Evolutionary conservation across 1,140 invertebrate genomes (phyloP).

Genomic region (Drosophila tani): DNA sequence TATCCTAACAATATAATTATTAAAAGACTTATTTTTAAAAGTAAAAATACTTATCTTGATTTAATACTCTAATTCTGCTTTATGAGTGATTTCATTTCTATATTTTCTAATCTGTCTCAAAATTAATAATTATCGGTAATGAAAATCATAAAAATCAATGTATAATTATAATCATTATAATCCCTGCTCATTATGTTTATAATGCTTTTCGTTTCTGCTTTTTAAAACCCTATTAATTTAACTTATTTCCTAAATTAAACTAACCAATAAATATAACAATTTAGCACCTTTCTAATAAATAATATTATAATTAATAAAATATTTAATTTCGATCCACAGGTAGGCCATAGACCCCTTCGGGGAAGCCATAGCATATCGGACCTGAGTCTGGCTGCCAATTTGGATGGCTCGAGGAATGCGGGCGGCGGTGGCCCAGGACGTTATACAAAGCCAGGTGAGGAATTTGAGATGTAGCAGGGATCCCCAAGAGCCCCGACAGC

Average conservation of each 20-base stretch:
- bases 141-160: too few species aligned
- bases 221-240: not conserved
- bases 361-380: slow-evolving; percentile 93
- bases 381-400: slow-evolving; percentile 85
- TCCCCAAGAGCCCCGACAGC: not conserved
- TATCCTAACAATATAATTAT: too few species aligned
- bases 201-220: too few species aligned
- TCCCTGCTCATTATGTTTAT: not conserved
- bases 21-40: too few species aligned
- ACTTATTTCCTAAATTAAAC: not conserved
- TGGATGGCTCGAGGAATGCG: slow-evolving; percentile 84
- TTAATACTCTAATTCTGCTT: too few species aligned
- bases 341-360: slow-evolving; percentile 91
- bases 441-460: slow-evolving; percentile 80
- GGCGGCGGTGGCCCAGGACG: slow-evolving; percentile 61
- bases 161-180: too few species aligned
- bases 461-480: too few species aligned
- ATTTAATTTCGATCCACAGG: slow-evolving; percentile 85
- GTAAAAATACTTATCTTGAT: too few species aligned
- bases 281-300: not conserved
- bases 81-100: not conserved
- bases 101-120: not conserved
- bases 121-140: too few species aligned
- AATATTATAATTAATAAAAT: not conserved
- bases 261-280: not conserved